phyloP scores from a whole-genome alignment of 2,888 invertebrate genomes.

The Epistrophe grossulariae region DNA sequence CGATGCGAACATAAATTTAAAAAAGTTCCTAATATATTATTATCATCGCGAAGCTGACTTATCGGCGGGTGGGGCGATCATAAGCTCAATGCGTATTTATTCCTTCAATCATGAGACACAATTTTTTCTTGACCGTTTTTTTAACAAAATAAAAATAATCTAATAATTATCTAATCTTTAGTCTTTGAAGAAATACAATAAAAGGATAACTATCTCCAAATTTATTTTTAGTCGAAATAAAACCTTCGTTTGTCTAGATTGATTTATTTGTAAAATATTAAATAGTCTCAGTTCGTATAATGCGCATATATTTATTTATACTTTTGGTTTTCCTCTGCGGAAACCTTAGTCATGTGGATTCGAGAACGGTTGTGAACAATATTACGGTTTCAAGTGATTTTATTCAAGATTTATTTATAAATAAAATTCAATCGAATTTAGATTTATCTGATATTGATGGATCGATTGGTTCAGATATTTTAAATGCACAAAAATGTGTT shows the following conservation, averaged over 20 bases:
- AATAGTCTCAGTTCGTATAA: neutral
- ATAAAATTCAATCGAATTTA: conserved; percentile 27
- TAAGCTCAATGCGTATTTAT: conserved; percentile 3
- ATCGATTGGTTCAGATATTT: neutral
- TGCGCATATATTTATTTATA: neutral
- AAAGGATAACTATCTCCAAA: conserved; percentile 31
- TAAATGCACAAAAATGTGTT: conserved; percentile 25
- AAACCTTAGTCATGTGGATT: neutral
- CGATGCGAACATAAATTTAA: no score
- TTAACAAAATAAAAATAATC: neutral
- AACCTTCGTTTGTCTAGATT: neutral
- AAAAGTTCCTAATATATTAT: no score
- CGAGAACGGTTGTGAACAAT: conserved; percentile 45
- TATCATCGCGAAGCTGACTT: neutral
- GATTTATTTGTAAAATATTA: neutral
- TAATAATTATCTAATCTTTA: conserved; percentile 21
- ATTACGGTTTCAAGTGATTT: conserved; percentile 49
- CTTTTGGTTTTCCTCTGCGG: neutral
- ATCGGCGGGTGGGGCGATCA: neutral
- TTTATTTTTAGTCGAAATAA: conserved; percentile 4
- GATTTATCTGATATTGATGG: neutral
- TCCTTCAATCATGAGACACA: conserved; percentile 4
- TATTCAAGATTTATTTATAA: conserved; percentile 35
- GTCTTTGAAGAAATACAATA: conserved; percentile 4
- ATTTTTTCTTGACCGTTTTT: neutral